A percentile compares a stretch with the other conserved stretches of the same genome.
These are phyloP conservation scores for Atlantisia rogersi DNA, from an alignment of 2,113 vertebrate species.

Conservation along the genomic window DNA sequence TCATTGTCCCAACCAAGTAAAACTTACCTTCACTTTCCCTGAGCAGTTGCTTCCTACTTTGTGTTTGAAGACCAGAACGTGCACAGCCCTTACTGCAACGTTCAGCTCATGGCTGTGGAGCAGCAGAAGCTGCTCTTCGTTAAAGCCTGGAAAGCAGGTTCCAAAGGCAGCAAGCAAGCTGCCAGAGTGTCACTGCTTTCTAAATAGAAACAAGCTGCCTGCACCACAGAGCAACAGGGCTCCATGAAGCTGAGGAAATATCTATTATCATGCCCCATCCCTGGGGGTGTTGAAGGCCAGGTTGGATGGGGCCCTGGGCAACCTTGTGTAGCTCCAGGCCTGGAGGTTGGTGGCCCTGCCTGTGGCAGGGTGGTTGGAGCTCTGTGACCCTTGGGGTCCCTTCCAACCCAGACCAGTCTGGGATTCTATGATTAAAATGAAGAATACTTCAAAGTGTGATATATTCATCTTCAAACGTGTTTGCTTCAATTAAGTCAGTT, in stretches of 20 bases:
- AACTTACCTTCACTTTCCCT: neutral
- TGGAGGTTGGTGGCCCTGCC: too few species aligned
- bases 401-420: too few species aligned
- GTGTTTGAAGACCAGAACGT: neutral
- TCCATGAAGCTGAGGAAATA: neutral
- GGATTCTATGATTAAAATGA: neutral
- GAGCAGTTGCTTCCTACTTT: neutral
- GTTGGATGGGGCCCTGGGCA: too few species aligned
- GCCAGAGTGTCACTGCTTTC: neutral
- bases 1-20: neutral
- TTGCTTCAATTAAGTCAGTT: neutral
- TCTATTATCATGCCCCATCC: neutral
- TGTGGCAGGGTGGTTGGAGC: too few species aligned
- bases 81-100: fast-evolving
- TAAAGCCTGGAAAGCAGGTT: neutral
- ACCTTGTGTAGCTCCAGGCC: too few species aligned
- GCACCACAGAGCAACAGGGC: neutral
- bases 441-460: neutral
- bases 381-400: too few species aligned
- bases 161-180: neutral
- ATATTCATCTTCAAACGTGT: neutral
- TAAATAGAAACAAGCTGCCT: neutral
- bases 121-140: neutral
- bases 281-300: too few species aligned
- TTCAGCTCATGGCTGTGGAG: neutral